Evolutionary conservation across 2,113 vertebrate species (phyloP), one percentile per base, ranked within the genome.

Genomic region (Chaetodon trifascialis): DNA sequence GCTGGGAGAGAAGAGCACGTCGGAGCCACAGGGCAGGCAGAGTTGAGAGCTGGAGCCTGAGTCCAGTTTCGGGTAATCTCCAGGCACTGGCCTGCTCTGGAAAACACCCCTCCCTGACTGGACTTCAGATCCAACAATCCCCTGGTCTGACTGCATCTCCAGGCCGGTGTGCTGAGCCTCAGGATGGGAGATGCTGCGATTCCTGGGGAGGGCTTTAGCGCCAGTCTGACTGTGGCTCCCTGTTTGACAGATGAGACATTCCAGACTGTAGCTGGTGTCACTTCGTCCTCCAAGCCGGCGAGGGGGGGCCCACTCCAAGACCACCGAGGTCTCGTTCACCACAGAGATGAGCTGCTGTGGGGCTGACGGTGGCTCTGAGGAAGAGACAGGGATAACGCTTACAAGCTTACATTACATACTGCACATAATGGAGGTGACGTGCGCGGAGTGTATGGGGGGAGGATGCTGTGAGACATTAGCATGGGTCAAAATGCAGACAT

Each of bases 311-410:
- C 98, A 99, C 90, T 99, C 98, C 95, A 99, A 88, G 93, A 98
- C 98, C 90, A 99, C 98, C 0, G 98, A 99, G 0, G 98, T 99
- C 93, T 99, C 97, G 0, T 99, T 99, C 82, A 99, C 97, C 4
- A 98, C 99, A 12, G 98, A 99, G 89, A 99, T 99, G 86, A 99
- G 94, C 88, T 97, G 97, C 86, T 97, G 97, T 0, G 98, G 98
- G 73, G 97, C 95, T 40, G 98, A 97, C 0, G 98, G 98, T 15
- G 98, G 97, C 38, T 97, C 98, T 99, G 78, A 68, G 58, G 73
- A 78, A 49, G 65, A 83, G 16, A 78, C 7, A 72, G 11, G 56
- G 30, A 40, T 6, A 52, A 74, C 42, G 30, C 30, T 30, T 30
- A 30, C 49, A 36, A 63, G 51, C 40, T 63, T 34, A 62, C 23